Conservation (phyloP, 1,140 invertebrate genomes). For the Cydia strobilella region DNA sequence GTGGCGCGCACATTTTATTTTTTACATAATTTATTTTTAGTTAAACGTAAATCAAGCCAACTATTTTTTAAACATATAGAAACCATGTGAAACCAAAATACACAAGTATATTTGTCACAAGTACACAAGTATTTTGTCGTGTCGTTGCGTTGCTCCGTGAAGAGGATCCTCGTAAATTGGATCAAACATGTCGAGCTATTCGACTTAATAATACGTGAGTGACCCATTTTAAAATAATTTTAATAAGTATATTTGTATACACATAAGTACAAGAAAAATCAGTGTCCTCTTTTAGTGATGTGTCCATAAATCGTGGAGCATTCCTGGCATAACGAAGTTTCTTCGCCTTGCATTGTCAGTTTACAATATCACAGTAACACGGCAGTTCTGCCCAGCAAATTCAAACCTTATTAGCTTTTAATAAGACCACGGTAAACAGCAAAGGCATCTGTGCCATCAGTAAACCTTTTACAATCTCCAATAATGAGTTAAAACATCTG, state of each 20-base stretch:
- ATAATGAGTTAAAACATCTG: constrained; percentile 21
- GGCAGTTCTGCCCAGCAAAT: neutral
- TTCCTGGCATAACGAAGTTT: neutral
- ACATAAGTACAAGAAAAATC: neutral
- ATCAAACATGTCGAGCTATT: no score
- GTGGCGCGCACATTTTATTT: no score
- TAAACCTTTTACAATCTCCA: constrained; percentile 10
- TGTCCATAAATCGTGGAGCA: constrained; percentile 3
- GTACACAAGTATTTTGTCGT: no score
- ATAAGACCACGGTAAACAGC: neutral
- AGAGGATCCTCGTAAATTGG: no score
- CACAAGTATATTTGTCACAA: neutral
- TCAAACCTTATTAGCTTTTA: neutral
- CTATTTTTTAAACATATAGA: neutral
- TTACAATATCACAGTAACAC: neutral
- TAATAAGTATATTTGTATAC: neutral
- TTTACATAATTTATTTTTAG: no score
- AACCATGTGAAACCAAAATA: neutral
- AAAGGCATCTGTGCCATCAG: constrained; percentile 9
- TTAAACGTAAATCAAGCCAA: no score
- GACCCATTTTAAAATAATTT: no score
- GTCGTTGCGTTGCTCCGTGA: no score
- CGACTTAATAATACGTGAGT: no score
- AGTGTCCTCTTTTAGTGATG: constrained; percentile 3
- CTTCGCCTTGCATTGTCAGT: constrained; percentile 17